Evolutionary conservation across 2,888 invertebrate species (phyloP), one percentile per base, ranked within the genome.

Genomic region (Colletes collaris): DNA sequence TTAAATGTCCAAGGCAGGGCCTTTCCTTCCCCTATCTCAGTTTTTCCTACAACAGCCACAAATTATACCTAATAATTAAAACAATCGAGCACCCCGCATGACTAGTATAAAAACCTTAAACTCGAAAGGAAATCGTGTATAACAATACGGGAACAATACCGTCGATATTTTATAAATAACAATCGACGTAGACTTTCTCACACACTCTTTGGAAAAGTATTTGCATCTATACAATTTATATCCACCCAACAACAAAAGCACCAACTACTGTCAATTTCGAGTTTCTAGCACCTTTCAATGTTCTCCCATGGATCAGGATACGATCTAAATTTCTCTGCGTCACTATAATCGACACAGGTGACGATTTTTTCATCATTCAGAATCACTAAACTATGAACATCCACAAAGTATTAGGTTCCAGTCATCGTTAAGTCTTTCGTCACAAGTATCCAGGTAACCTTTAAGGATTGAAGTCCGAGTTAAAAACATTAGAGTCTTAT

Each of bases 401-500:
- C 11, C 37, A n/a, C 13, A 6, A 1, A 27, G 27, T 46, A 13
- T 16, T 52, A 59, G 7, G 46, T 67, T 37, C 6, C 4, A 35
- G 13, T 44, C 8, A 58, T 56, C 35, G 27, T 27, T 27, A 27
- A 50, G 55, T n/a, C 53, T 62, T 62, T 37, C 35, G 44, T 65
- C 44, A 60, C 50, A 56, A 4, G 11, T 0, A 27, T 59, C 59
- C 5, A 7, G 0, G 10, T 46, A 56, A 55, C 19, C n/a, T 40
- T 37, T 27, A n/a, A 65, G 35, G n/a, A 10, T 35, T 46, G 46
- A 44, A 19, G 56, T 19, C 19, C 10, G n/a, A 27, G 8, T 59
- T 53, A 40, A 53, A 59, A 44, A 27, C 27, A 27, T 44, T 19
- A n/a, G n/a, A 77, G 59, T 78, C 64, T 65, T 76, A 40, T 65